phyloP scores from a whole-genome alignment of 2,888 invertebrate genomes.

The Andrena fulva region DNA sequence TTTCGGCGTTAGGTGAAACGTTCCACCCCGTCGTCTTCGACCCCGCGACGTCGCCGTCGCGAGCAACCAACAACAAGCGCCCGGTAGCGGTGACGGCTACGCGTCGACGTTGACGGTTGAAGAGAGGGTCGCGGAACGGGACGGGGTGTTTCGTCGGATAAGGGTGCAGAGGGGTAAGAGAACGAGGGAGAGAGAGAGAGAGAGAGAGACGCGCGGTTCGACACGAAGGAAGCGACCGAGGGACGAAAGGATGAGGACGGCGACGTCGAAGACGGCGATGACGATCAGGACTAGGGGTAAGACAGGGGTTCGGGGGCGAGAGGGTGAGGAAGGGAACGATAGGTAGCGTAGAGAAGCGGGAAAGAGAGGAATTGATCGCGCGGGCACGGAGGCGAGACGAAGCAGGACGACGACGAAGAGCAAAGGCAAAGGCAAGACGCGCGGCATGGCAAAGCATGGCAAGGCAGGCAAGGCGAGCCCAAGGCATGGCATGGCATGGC shows the following conservation, averaged over 20 bases:
- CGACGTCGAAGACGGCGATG: constrained; percentile 17
- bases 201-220: constrained; percentile 47
- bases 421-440: constrained; percentile 41
- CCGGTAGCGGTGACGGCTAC: constrained; percentile 2
- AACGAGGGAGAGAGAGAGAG: background rate
- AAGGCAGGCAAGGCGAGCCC: constrained; percentile 31
- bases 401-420: constrained; percentile 5
- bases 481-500: constrained; percentile 31
- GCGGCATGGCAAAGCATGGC: constrained; percentile 41
- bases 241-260: constrained; percentile 40
- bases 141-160: constrained; percentile 57
- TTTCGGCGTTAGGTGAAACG: background rate
- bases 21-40: background rate
- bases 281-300: constrained; percentile 1
- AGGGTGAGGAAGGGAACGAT: constrained; percentile 45
- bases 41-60: constrained; percentile 15
- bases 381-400: constrained; percentile 39
- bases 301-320: constrained; percentile 1
- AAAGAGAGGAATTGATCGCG: constrained; percentile 8
- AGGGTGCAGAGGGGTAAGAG: constrained; percentile 47
- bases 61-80: constrained; percentile 20
- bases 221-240: constrained; percentile 48
- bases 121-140: constrained; percentile 53
- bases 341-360: constrained; percentile 47
- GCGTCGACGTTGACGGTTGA: constrained; percentile 17